phyloP scores from a whole-genome alignment of 2,113 vertebrate genomes.

The Gavia stellata region DNA sequence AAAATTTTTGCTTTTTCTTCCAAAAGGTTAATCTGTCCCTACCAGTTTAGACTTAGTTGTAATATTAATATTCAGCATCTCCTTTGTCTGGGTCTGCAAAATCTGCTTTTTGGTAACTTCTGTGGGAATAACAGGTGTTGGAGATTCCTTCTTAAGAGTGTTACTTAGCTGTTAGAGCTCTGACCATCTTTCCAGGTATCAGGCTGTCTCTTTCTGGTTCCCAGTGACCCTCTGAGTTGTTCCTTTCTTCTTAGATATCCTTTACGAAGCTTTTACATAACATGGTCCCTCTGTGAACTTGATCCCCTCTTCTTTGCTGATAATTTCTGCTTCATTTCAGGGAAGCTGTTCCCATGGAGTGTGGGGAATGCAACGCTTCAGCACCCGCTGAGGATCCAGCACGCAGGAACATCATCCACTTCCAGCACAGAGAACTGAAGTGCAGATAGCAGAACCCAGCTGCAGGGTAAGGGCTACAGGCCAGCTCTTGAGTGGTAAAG shows the following conservation, averaged over 20 bases:
- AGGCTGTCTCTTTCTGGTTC: not conserved
- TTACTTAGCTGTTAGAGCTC: not conserved
- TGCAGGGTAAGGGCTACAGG: slow-evolving; percentile 58
- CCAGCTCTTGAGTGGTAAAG: not conserved
- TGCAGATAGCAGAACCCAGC: slow-evolving; percentile 76
- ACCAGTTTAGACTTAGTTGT: not conserved
- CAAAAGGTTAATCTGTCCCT: not conserved
- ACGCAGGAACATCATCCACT: not conserved
- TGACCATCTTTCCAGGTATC: not conserved
- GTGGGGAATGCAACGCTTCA: slow-evolving; percentile 57
- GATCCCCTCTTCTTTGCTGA: not conserved
- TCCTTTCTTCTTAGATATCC: not conserved
- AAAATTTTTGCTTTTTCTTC: not conserved
- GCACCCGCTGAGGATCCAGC: slow-evolving; percentile 33
- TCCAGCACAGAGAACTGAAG: slow-evolving; percentile 60
- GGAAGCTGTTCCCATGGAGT: slow-evolving; percentile 76
- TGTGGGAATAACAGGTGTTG: not conserved
- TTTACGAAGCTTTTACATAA: not conserved
- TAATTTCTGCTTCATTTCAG: slow-evolving; percentile 49
- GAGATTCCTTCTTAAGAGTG: not conserved
- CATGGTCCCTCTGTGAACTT: not conserved
- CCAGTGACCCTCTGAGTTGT: not conserved
- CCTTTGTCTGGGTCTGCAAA: not conserved
- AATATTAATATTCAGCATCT: not conserved
- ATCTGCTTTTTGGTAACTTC: not conserved